Percentiles rank a stretch among this genome's conserved stretches.
phyloP scores from a whole-genome alignment of 2,113 vertebrate genomes.

The Colinus virginianus region DNA sequence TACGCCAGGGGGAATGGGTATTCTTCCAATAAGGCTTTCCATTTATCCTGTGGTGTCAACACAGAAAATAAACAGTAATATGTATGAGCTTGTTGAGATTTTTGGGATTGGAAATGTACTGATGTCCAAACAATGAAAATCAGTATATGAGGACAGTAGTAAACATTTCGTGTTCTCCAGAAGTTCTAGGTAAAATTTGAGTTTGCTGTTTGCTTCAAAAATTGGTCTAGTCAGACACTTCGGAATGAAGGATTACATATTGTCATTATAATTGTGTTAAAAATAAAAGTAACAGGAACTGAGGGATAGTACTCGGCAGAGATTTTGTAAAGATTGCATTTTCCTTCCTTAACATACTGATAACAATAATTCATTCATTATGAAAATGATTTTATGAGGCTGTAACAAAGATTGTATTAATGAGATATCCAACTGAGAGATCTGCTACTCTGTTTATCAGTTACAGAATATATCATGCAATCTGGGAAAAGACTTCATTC shows the following conservation, averaged over 20 bases:
- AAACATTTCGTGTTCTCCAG: neutral
- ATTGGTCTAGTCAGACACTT: neutral
- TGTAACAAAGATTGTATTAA: neutral
- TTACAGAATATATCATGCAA: neutral
- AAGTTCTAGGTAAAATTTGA: neutral
- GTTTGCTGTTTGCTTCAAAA: neutral
- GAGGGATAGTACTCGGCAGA: neutral
- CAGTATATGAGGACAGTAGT: neutral
- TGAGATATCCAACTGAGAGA: neutral
- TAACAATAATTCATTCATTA: neutral
- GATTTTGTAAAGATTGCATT: neutral
- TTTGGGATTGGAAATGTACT: constrained; percentile 1
- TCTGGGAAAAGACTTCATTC: neutral
- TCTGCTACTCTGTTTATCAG: neutral
- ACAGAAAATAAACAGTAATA: constrained; percentile 50
- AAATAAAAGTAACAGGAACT: neutral
- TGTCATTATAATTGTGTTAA: neutral
- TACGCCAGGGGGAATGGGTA: constrained; percentile 27
- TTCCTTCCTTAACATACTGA: neutral
- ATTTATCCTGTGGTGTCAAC: constrained; percentile 46
- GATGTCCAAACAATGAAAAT: neutral
- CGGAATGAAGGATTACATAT: neutral
- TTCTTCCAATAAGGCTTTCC: constrained; percentile 57
- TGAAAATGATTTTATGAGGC: neutral
- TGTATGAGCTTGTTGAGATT: constrained; percentile 43